A percentile compares a stretch with the other conserved stretches of the same genome.
These are phyloP conservation scores for Sarcophaga subvicina DNA, from an alignment of 2,888 invertebrate species.

Conservation along the genomic window DNA sequence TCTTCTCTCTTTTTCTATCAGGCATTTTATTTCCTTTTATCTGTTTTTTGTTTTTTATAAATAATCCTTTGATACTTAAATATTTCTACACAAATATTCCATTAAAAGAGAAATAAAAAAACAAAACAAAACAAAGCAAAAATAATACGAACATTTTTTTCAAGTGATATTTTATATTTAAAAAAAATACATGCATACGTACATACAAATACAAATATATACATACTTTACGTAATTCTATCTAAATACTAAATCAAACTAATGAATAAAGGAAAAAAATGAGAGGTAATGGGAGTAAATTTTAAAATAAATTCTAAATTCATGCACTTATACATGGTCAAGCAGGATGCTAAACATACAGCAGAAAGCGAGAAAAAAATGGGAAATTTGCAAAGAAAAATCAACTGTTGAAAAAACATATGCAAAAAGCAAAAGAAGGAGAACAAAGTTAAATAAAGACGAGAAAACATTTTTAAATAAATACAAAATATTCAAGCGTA, in stretches of 20 bases:
- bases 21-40: no score
- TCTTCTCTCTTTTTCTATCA: not conserved
- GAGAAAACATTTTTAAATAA: constrained; percentile 54
- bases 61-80: constrained; percentile 59
- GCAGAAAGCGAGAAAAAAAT: not conserved
- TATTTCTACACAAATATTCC: constrained; percentile 51
- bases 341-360: constrained; percentile 11
- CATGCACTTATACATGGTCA: constrained; percentile 47
- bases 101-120: constrained; percentile 42
- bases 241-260: constrained; percentile 58
- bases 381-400: not conserved
- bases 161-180: not conserved
- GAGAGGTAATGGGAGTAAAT: constrained; percentile 26
- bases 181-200: constrained; percentile 12
- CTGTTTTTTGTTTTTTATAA: not conserved
- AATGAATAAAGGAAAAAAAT: not conserved
- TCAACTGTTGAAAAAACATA: no score
- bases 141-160: constrained; percentile 8
- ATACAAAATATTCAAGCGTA: constrained; percentile 65
- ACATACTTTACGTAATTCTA: constrained; percentile 56
- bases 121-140: not conserved
- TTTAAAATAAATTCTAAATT: constrained; percentile 15
- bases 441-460: not conserved
- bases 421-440: constrained; percentile 8
- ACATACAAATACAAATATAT: not conserved